phyloP scores from a whole-genome alignment of 2,888 invertebrate genomes.

The Hirtodrosophila alboralis region DNA sequence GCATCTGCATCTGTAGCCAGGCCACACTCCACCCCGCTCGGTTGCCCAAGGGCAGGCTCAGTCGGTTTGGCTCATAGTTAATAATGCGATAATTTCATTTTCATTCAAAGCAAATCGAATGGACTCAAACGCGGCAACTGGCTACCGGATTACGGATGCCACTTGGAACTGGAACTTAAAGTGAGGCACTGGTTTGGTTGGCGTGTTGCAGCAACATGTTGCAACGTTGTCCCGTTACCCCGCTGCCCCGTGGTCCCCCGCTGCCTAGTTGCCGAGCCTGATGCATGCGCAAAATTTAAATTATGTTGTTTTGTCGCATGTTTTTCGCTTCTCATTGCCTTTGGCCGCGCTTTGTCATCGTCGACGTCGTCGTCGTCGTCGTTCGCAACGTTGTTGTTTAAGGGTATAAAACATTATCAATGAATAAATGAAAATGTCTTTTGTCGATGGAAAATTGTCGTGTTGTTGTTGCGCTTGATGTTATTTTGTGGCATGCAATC shows the following conservation, averaged over 20 bases:
- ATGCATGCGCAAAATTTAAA: constrained; percentile 81
- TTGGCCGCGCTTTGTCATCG: constrained; percentile 57
- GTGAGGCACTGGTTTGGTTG: constrained; percentile 28
- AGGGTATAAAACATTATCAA: constrained; percentile 73
- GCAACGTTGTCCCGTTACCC: constrained; percentile 30
- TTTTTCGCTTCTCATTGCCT: constrained; percentile 62
- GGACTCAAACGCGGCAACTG: constrained; percentile 36
- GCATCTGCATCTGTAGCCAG: constrained; percentile 27
- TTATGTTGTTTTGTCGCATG: constrained; percentile 82
- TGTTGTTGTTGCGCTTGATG: constrained; percentile 55
- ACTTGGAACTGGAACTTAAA: constrained; percentile 1
- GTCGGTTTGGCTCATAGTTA: constrained; percentile 60
- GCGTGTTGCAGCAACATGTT: constrained; percentile 79
- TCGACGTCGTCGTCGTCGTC: constrained; percentile 22
- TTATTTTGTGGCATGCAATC: constrained; percentile 60
- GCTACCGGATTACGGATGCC: constrained; percentile 73
- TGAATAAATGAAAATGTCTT: constrained; percentile 82
- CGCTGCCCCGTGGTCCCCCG: neutral
- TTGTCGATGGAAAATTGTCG: constrained; percentile 69
- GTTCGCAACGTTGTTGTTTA: constrained; percentile 35
- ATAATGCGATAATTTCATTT: constrained; percentile 80
- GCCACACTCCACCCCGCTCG: neutral
- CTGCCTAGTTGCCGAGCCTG: constrained; percentile 25
- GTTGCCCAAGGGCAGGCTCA: constrained; percentile 11
- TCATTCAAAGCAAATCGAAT: constrained; percentile 80